These are phyloP conservation scores for Sinocyclocheilus maitianheensis DNA, from an alignment of 2,113 vertebrate species.

Conservation along the genomic window DNA sequence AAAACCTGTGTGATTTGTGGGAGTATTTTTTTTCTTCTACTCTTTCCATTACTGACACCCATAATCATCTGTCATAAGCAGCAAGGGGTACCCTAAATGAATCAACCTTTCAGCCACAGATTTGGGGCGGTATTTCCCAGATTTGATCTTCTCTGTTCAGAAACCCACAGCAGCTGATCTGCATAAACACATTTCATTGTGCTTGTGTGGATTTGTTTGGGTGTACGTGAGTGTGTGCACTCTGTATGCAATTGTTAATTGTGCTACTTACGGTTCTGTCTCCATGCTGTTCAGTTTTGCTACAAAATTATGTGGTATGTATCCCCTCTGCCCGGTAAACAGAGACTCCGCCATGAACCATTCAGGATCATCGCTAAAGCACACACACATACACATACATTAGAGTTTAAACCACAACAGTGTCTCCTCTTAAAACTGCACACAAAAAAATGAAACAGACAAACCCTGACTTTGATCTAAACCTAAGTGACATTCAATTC, in stretches of 20 bases:
- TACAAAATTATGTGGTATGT: constrained; percentile 91
- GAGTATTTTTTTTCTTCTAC: not conserved
- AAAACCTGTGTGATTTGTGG: constrained; percentile 18
- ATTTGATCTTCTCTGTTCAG: not conserved
- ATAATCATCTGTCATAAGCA: not conserved
- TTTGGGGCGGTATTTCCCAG: constrained; percentile 14
- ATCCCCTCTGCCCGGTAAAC: constrained; percentile 86
- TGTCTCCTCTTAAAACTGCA: not conserved
- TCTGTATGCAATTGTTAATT: constrained; percentile 32
- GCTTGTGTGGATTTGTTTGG: too few relatives aligned
- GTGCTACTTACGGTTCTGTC: constrained; percentile 85
- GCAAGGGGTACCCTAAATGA: constrained; percentile 10
- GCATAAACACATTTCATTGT: not conserved
- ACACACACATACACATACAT: constrained; percentile 30
- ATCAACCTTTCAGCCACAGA: not conserved
- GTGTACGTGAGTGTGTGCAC: too few relatives aligned
- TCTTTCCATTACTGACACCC: not conserved
- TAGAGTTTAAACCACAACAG: not conserved
- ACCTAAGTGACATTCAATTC: not conserved
- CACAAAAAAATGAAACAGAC: not conserved
- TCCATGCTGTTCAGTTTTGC: constrained; percentile 85
- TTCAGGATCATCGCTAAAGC: constrained; percentile 79
- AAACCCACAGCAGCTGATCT: not conserved
- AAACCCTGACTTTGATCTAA: not conserved
- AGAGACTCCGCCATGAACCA: constrained; percentile 95